Evolutionary conservation across 2,113 vertebrate species (phyloP).

Genomic region (Corythoichthys intestinalis): DNA sequence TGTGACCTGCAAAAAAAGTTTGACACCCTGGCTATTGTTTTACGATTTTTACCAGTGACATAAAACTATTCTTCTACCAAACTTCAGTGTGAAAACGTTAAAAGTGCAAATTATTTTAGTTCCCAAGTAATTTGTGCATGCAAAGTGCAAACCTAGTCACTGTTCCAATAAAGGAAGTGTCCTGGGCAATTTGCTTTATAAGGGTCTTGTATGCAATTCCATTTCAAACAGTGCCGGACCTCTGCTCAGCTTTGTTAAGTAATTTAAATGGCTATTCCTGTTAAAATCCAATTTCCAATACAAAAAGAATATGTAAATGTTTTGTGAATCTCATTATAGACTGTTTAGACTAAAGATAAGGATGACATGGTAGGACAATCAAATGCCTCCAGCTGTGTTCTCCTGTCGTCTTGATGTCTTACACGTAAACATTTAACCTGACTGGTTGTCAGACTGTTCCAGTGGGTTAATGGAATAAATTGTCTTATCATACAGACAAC

Average conservation of each 20-base stretch:
- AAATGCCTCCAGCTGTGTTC: conserved; percentile 31
- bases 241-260: background rate
- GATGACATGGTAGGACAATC: conserved; percentile 23
- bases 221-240: conserved; percentile 10
- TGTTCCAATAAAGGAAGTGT: background rate
- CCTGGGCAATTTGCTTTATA: background rate
- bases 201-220: background rate
- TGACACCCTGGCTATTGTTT: no score
- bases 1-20: no score
- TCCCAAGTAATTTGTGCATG: background rate
- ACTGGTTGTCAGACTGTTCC: conserved; percentile 41
- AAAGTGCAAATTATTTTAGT: background rate
- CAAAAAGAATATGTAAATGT: background rate
- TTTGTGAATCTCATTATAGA: conserved; percentile 15
- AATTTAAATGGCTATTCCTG: background rate
- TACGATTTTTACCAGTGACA: no score
- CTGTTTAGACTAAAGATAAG: conserved; percentile 17
- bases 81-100: background rate
- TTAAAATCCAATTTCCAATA: conserved; percentile 1
- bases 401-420: conserved; percentile 43
- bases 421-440: conserved; percentile 34
- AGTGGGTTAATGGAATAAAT: conserved; percentile 54
- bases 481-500: conserved; percentile 33
- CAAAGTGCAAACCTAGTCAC: background rate
- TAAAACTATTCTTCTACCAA: no score